These are phyloP conservation scores for Hucho hucho DNA, from an alignment of 2,113 vertebrate species.

Conservation along the genomic window DNA sequence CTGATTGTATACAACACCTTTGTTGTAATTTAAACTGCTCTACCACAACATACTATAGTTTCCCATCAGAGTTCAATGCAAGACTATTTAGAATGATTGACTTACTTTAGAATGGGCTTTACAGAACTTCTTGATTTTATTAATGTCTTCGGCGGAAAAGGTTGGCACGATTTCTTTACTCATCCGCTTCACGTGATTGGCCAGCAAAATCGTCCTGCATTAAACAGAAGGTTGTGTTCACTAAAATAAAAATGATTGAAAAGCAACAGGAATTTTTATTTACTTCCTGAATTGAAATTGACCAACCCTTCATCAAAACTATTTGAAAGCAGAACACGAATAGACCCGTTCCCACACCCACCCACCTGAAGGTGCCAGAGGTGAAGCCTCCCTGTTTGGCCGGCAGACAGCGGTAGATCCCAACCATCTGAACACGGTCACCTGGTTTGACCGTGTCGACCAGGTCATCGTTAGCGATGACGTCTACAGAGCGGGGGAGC, in stretches of 20 bases:
- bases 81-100: not conserved
- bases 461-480: slow-evolving; percentile 60
- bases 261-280: not conserved
- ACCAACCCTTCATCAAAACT: not conserved
- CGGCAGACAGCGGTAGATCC: slow-evolving; percentile 64
- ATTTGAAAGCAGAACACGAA: not conserved
- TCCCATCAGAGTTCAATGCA: no score
- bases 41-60: not conserved
- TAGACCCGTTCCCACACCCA: not conserved
- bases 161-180: slow-evolving; percentile 73
- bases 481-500: slow-evolving; percentile 61
- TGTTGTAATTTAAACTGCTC: not conserved
- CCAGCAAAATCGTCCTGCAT: slow-evolving; percentile 60
- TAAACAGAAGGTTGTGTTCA: not conserved
- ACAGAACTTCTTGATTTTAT: slow-evolving; percentile 84
- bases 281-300: not conserved
- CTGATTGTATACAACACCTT: no score
- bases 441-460: slow-evolving; percentile 67
- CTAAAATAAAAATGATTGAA: no score
- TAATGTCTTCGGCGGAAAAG: slow-evolving; percentile 73
- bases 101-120: slow-evolving; percentile 78
- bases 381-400: slow-evolving; percentile 66
- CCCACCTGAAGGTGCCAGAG: slow-evolving; percentile 62
- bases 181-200: slow-evolving; percentile 78
- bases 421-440: slow-evolving; percentile 64